Percentiles rank a stretch among this genome's conserved stretches.
These are phyloP conservation scores for Vultur gryphus DNA, from an alignment of 2,797 vertebrate genomes.

Conservation along the genomic window DNA sequence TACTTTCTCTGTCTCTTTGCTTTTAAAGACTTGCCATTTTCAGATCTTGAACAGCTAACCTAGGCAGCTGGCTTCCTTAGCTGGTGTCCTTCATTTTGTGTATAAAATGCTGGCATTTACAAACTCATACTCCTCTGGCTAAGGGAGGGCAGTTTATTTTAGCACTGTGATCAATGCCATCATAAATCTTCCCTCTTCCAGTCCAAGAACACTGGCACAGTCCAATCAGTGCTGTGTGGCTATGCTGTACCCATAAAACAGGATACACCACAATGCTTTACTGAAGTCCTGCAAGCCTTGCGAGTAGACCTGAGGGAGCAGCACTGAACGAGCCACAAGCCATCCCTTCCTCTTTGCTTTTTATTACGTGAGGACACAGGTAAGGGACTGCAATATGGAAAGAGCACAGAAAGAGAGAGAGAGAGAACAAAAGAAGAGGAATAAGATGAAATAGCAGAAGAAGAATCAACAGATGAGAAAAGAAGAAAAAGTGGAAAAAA, in stretches of 20 bases:
- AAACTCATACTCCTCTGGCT: background rate
- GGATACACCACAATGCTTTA: background rate
- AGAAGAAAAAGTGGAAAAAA: background rate
- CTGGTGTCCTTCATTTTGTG: background rate
- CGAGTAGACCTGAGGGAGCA: background rate
- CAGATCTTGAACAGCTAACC: constrained; percentile 9
- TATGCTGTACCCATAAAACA: background rate
- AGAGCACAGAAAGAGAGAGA: background rate
- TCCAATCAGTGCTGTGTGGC: background rate
- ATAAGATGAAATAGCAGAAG: background rate
- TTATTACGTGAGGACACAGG: background rate
- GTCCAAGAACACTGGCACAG: background rate
- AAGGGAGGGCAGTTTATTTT: constrained; percentile 39
- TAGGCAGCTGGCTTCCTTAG: constrained; percentile 10
- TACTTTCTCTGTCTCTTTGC: constrained; percentile 60
- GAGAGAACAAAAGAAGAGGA: background rate
- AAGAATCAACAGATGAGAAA: background rate
- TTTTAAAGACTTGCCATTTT: constrained; percentile 61
- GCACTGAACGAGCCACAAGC: background rate
- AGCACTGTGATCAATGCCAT: constrained; percentile 7
- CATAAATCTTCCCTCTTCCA: constrained; percentile 14
- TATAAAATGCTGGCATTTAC: background rate
- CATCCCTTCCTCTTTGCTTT: background rate
- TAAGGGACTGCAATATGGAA: background rate
- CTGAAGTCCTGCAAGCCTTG: background rate